Conservation (phyloP, 2,113 vertebrate genomes). For the Melanocharis versteri region DNA sequence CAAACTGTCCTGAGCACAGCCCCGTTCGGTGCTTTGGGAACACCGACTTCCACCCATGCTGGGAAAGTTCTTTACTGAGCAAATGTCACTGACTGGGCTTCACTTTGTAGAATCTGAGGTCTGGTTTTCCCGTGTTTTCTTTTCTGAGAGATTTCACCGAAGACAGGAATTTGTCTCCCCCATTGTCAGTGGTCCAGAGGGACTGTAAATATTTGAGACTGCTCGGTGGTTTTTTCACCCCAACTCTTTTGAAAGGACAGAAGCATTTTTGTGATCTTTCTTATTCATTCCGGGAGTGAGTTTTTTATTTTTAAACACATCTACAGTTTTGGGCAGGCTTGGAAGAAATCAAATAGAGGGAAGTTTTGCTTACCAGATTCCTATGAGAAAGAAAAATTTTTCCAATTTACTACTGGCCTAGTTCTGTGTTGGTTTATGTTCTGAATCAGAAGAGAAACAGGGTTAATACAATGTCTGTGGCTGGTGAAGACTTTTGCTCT, state of each 20-base stretch:
- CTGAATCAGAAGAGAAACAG: background rate
- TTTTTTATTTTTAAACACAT: background rate
- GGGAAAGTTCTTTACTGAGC: background rate
- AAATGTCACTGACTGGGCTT: background rate
- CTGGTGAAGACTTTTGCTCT: background rate
- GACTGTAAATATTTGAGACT: background rate
- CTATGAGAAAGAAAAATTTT: background rate
- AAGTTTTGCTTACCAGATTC: background rate
- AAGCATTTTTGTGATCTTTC: background rate
- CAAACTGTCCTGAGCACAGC: background rate
- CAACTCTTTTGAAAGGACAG: background rate
- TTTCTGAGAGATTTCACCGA: background rate
- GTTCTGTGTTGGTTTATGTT: background rate
- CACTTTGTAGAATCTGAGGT: background rate
- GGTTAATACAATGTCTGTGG: background rate
- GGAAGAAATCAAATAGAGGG: background rate
- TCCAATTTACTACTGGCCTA: background rate
- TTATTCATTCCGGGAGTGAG: background rate
- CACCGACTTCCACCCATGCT: background rate
- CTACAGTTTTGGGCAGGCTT: background rate
- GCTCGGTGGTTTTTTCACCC: fast-evolving
- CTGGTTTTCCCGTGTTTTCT: background rate
- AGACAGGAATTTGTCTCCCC: background rate
- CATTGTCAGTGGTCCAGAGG: background rate
- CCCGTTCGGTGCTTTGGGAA: fast-evolving